A percentile compares a stretch with the other conserved stretches of the same genome.
Evolutionary conservation across 2,797 vertebrate species (phyloP).

Genomic region (Microctenopoma lineatum): DNA sequence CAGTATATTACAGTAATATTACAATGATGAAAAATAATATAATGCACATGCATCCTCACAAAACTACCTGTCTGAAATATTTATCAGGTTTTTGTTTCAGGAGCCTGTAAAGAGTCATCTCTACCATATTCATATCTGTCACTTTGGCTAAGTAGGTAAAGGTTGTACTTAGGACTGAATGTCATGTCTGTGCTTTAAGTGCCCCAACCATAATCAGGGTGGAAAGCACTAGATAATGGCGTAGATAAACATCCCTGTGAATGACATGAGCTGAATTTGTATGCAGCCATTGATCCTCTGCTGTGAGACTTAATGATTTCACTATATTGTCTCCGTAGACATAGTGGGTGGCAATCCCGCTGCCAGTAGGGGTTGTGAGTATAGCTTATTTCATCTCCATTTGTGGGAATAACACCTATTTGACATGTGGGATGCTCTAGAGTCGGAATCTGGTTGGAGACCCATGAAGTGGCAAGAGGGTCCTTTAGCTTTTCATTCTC

Average conservation of each 20-base stretch:
- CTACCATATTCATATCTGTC: conserved; percentile 28
- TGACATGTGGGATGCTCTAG: conserved; percentile 58
- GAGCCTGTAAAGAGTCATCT: conserved; percentile 14
- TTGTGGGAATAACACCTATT: conserved; percentile 74
- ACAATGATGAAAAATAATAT: not conserved
- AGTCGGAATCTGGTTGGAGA: conserved; percentile 57
- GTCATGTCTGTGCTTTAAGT: conserved; percentile 4
- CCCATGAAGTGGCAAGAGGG: conserved; percentile 45
- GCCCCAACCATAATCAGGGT: conserved; percentile 13
- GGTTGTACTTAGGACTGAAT: conserved; percentile 22
- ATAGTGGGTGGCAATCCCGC: conserved; percentile 57
- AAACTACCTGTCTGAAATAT: conserved; percentile 18
- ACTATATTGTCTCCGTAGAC: conserved; percentile 45
- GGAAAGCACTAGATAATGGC: conserved; percentile 27
- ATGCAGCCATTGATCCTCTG: conserved; percentile 56
- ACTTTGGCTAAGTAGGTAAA: conserved; percentile 4
- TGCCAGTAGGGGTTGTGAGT: conserved; percentile 56
- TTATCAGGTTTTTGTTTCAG: conserved; percentile 18
- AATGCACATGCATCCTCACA: not conserved
- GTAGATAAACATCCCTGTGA: conserved; percentile 42
- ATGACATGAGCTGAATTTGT: conserved; percentile 45
- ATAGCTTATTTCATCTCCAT: conserved; percentile 64
- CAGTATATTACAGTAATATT: not conserved
- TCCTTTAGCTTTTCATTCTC: conserved; percentile 51
- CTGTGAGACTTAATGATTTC: conserved; percentile 65